Evolutionary conservation across 2,888 invertebrate species (phyloP).

Genomic region (Zhengitettix transpicula): DNA sequence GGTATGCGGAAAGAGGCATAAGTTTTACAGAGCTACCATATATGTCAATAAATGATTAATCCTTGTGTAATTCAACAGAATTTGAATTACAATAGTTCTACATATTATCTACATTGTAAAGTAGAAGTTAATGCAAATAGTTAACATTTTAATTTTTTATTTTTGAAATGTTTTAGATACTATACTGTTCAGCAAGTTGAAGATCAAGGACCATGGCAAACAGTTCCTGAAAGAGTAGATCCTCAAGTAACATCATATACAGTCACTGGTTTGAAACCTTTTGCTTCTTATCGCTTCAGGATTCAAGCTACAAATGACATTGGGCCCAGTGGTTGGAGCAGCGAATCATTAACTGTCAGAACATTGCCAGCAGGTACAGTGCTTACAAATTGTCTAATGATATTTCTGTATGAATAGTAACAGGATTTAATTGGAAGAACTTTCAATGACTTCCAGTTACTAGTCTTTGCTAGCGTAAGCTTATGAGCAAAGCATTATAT

Average conservation of each 20-base stretch:
- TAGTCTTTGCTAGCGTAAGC: neutral
- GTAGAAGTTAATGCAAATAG: no score
- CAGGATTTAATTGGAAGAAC: neutral
- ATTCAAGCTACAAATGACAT: constrained; percentile 93
- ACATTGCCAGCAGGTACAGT: constrained; percentile 63
- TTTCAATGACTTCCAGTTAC: neutral
- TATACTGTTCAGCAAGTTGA: constrained; percentile 82
- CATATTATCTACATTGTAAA: no score
- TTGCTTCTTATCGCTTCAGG: constrained; percentile 77
- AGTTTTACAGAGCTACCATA: no score
- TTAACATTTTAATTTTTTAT: no score
- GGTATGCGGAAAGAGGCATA: no score
- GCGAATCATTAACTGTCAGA: constrained; percentile 69
- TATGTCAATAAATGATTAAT: no score
- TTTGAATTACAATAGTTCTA: no score
- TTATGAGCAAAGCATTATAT: neutral
- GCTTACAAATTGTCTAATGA: neutral
- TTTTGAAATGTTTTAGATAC: constrained; percentile 35
- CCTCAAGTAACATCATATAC: constrained; percentile 77
- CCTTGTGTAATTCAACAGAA: no score
- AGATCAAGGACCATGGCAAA: constrained; percentile 70
- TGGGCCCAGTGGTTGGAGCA: constrained; percentile 83
- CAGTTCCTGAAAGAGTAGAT: constrained; percentile 71
- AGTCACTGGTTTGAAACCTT: constrained; percentile 67
- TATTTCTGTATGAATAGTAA: neutral